Evolutionary conservation across 64 coral and sea anemone species (phyloP).

Genomic region (Montipora efflorescens): DNA sequence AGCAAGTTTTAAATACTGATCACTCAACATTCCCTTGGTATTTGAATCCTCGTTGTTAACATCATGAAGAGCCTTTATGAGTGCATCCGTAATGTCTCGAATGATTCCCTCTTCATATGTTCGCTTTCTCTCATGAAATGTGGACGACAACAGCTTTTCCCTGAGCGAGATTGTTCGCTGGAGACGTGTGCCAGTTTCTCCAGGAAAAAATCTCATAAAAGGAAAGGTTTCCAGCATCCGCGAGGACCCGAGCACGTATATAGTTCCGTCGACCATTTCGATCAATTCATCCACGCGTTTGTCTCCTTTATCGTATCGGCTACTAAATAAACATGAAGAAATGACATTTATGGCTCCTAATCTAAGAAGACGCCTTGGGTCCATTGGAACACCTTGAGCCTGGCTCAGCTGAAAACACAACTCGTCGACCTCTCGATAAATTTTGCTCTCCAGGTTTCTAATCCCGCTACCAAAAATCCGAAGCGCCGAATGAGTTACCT

Average conservation of each 20-base stretch:
- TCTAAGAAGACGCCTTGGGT: slow-evolving; percentile 1
- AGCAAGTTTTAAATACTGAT: slow-evolving; percentile 59
- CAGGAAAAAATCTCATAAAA: slow-evolving; percentile 68
- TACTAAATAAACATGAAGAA: slow-evolving; percentile 57
- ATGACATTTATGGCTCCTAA: slow-evolving; percentile 44
- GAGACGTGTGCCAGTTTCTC: slow-evolving; percentile 21
- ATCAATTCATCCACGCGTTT: slow-evolving; percentile 48
- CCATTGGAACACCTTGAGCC: neutral
- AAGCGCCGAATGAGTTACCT: slow-evolving; percentile 66
- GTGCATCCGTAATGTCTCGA: slow-evolving; percentile 81
- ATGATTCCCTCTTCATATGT: slow-evolving; percentile 59
- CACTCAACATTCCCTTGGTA: slow-evolving; percentile 33
- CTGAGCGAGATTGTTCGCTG: slow-evolving; percentile 7
- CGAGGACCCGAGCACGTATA: slow-evolving; percentile 6
- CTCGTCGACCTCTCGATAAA: slow-evolving; percentile 27
- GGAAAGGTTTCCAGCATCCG: slow-evolving; percentile 53
- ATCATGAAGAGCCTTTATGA: slow-evolving; percentile 61
- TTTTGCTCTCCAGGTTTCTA: slow-evolving; percentile 32
- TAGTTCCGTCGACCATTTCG: slow-evolving; percentile 10
- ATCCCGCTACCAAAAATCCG: slow-evolving; percentile 45
- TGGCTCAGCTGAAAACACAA: neutral
- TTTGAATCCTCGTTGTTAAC: slow-evolving; percentile 17
- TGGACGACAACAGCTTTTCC: slow-evolving; percentile 33
- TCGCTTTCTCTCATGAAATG: slow-evolving; percentile 33
- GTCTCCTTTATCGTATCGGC: slow-evolving; percentile 46